Conservation (phyloP, 2,888 invertebrate genomes). For the Drosophila subquinaria region DNA sequence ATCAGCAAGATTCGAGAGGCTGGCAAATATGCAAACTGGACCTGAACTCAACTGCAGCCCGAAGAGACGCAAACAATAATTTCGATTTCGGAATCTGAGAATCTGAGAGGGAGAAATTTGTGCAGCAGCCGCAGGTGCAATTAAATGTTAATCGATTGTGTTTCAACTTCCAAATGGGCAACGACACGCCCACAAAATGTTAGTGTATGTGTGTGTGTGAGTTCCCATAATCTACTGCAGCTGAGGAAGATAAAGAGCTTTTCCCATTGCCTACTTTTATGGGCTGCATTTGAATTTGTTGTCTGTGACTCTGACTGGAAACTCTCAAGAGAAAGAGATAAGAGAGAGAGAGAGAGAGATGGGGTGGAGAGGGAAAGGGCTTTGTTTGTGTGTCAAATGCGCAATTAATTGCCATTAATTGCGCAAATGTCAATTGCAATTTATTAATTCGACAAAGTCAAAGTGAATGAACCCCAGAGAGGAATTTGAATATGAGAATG, state of each 20-base stretch:
- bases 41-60: slow-evolving; percentile 19
- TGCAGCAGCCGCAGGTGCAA: slow-evolving; percentile 61
- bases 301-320: slow-evolving; percentile 20
- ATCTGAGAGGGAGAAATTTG: slow-evolving; percentile 40
- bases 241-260: slow-evolving; percentile 22
- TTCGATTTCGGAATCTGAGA: slow-evolving; percentile 57
- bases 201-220: slow-evolving; percentile 20
- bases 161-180: slow-evolving; percentile 39
- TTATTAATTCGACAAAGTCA: slow-evolving; percentile 66
- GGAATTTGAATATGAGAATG: not conserved
- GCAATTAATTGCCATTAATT: slow-evolving; percentile 78
- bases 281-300: slow-evolving; percentile 10
- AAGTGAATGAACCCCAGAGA: slow-evolving; percentile 38
- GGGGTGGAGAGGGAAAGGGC: not conserved
- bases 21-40: slow-evolving; percentile 39
- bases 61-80: slow-evolving; percentile 60
- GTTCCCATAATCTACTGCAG: slow-evolving; percentile 44
- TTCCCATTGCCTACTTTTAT: slow-evolving; percentile 30
- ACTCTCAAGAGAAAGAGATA: not conserved
- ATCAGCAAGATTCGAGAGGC: slow-evolving; percentile 30
- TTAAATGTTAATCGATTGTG: slow-evolving; percentile 78
- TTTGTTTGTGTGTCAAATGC: slow-evolving; percentile 48
- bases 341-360: not conserved
- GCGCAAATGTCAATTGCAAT: slow-evolving; percentile 73
- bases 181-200: slow-evolving; percentile 35